Base-by-base conservation (phyloP, 2,113 vertebrate genomes). In the Ovis canadensis region DNA sequence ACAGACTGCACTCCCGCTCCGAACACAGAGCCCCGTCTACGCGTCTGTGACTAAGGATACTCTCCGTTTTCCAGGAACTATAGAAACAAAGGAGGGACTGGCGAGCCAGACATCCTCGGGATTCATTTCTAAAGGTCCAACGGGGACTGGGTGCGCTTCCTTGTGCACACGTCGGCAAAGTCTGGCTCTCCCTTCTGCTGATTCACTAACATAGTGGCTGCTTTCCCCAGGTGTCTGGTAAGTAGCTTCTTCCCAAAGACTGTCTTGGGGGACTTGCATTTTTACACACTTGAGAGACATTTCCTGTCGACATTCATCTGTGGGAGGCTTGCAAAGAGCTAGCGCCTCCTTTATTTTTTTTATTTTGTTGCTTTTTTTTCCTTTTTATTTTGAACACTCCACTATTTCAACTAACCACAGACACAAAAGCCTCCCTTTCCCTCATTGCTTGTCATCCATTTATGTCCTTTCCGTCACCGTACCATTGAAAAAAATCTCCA, bases 1-100 rank as follows among this genome's bases (percentile, higher is more conserved):
- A 27, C 3, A n/a, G n/a, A 31, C 2, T 3, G 33, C 60, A 59
- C 0, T 33, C n/a, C 50, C 40, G 21, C 31, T 95, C 23, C 4
- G 48, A 40, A 45, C 27, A 21, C 67, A 77, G 52, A 64, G 45
- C 19, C n/a, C 31, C 14, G 12, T 43, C 40, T 0, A 21, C 0
- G 2, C 10, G 6, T 23, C 33, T 12, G 13, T 3, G 12, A 15
- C 1, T 31, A 45, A 77, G 10, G 4, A 7, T 27, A 17, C 25
- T 55, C 62, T 16, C 59, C 5, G 7, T 52, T 33, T 52, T 54
- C 94, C 14, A 43, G 31, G 23, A n/a, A 80, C 0, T 12, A 10
- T 1, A 64, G 55, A n/a, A 48, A 64, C 84, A 64, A 8, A 2
- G 8, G 36, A 78, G 31, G 40, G 29, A 6, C 0, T 43, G 48